Conservation (phyloP, 1,140 invertebrate species). For the Ips nitidus region DNA sequence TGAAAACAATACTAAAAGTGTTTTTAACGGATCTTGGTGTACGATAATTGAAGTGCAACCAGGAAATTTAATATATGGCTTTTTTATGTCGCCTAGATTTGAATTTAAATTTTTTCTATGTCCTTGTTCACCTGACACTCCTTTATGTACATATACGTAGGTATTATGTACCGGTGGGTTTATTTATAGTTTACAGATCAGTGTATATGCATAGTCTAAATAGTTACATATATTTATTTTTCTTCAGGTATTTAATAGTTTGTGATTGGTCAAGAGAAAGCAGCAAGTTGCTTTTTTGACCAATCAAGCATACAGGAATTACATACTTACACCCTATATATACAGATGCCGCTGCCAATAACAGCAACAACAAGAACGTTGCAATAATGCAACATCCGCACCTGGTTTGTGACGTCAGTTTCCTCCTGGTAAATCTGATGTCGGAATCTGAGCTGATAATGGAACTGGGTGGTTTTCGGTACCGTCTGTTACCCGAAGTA, state of each 20-base stretch:
- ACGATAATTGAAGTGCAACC: background rate
- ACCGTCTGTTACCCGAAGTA: slow-evolving; percentile 40
- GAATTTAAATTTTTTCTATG: background rate
- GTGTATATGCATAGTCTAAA: too few species aligned
- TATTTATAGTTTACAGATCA: too few species aligned
- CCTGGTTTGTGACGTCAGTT: slow-evolving; percentile 74
- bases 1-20: background rate
- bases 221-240: too few species aligned
- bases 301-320: too few species aligned
- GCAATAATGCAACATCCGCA: slow-evolving; percentile 84
- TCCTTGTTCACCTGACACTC: too few species aligned
- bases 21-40: slow-evolving; percentile 5
- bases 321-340: slow-evolving; percentile 83
- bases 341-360: slow-evolving; percentile 77
- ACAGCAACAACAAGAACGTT: slow-evolving; percentile 75
- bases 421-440: slow-evolving; percentile 80
- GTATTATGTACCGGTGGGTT: too few species aligned
- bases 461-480: slow-evolving; percentile 65
- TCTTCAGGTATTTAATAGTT: too few species aligned
- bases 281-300: too few species aligned
- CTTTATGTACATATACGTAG: too few species aligned
- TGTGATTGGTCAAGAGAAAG: too few species aligned
- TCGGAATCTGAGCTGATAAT: slow-evolving; percentile 81
- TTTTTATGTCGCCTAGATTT: background rate
- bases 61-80: background rate